Base-by-base conservation (phyloP, 2,797 vertebrate genomes). In the Sebastes diaconus region DNA sequence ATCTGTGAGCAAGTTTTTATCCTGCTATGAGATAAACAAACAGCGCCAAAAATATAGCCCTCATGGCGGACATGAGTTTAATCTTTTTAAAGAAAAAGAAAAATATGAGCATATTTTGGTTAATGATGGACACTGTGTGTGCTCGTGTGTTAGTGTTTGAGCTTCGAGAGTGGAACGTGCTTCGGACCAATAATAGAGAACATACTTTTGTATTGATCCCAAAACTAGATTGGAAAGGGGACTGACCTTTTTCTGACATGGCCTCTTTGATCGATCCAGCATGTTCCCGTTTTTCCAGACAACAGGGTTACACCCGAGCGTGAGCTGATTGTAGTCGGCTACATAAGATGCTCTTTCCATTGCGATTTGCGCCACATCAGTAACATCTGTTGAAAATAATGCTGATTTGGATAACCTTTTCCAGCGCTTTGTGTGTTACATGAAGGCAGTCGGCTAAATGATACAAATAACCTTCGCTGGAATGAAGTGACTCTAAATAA, bases 361-460 rank as follows among this genome's bases (percentile, higher is more conserved):
- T 88, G 79, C 61, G 69, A 90, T 83, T 86, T 80, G 76, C 84
- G 83, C 83, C 73, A 84, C 85, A 87, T 92, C 85, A 89, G 77
- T 84, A 92, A 92, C 94, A 94, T 95, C 91, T 96, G 93, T 84
- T 85, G 75, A 90, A 88, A 85, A 89, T 88, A 78, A 89, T 78
- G 82, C 76, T 83, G 87, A 88, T 92, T 91, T 90, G 87, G 84
- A 69, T 85, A 89, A 94, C 84, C 77, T 84, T 91, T 87, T 90
- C 86, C 91, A 89, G 67, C 32, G 5, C 70, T 79, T 57, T 82
- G 84, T 92, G 88, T 87, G 86, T 90, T 90, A 89, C 88, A 90
- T 85, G 81, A 90, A 83, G 61, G 75, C 81, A 82, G 84, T 54
- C n/a, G 36, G 50, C 73, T 84, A 90, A 90, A 88, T 36, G 67